These are phyloP conservation scores for Lepisosteus osseus DNA, from an alignment of 2,113 vertebrate species.

Conservation along the genomic window DNA sequence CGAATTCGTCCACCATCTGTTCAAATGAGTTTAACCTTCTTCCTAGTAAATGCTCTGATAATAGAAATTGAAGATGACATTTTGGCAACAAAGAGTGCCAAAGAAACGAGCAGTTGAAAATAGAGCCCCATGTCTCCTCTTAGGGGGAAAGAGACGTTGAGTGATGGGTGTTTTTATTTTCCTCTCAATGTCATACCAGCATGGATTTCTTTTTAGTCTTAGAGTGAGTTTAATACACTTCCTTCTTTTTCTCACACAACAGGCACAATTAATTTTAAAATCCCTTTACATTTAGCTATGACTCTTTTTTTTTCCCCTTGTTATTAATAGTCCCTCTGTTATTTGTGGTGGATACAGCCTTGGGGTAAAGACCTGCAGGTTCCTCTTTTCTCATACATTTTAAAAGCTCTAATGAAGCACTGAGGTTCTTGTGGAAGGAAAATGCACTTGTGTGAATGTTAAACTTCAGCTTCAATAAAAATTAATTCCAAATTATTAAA, in stretches of 20 bases:
- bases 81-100: slow-evolving; percentile 8
- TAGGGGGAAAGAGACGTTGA: neutral
- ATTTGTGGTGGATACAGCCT: slow-evolving; percentile 21
- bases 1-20: neutral
- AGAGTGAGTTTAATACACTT: neutral
- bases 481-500: too few species aligned
- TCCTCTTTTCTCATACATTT: neutral
- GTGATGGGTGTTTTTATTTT: too few species aligned
- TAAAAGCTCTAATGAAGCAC: too few species aligned
- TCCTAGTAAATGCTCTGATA: neutral
- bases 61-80: slow-evolving; percentile 2
- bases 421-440: too few species aligned
- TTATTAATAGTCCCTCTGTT: slow-evolving; percentile 7
- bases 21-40: slow-evolving; percentile 9
- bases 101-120: slow-evolving; percentile 1
- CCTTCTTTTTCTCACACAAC: slow-evolving; percentile 12
- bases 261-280: slow-evolving; percentile 29
- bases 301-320: neutral
- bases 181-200: too few species aligned
- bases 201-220: too few species aligned
- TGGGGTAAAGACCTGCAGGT: slow-evolving; percentile 2
- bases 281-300: slow-evolving; percentile 17
- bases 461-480: too few species aligned
- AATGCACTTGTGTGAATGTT: too few species aligned
- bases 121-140: neutral